A percentile compares a stretch with the other conserved stretches of the same genome.
Conservation (phyloP, 2,888 invertebrate genomes). For the Seladonia tumulorum region DNA sequence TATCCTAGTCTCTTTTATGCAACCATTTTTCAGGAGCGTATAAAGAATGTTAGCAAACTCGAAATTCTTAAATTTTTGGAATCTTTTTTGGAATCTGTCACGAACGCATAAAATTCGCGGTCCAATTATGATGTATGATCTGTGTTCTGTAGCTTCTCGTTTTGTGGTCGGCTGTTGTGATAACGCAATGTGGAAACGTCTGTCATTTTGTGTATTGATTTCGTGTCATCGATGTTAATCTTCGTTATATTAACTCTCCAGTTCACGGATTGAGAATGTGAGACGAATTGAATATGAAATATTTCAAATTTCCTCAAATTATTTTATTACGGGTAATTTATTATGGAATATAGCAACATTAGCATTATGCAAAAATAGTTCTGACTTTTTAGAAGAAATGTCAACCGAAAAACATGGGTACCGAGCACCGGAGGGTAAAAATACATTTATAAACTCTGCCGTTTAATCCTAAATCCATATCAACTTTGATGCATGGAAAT, state of each 20-base stretch:
- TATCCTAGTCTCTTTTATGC: not conserved
- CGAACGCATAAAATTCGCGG: not conserved
- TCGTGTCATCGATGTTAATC: not conserved
- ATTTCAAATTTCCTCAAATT: not conserved
- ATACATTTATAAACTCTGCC: not conserved
- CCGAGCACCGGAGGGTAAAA: not conserved
- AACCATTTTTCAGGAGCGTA: not conserved
- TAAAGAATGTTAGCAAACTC: not conserved
- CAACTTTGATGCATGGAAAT: conserved; percentile 22
- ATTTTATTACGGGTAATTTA: not conserved
- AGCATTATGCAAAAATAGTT: not conserved
- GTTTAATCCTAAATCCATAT: not conserved
- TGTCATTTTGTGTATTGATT: not conserved
- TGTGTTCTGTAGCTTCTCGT: not conserved
- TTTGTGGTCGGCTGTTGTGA: not conserved
- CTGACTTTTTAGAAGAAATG: not conserved
- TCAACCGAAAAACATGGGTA: not conserved
- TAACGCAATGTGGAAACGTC: not conserved
- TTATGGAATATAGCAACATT: too few relatives aligned
- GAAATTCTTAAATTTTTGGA: not conserved
- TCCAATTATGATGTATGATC: not conserved
- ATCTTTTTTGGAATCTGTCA: not conserved
- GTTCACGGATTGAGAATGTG: not conserved
- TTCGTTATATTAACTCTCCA: not conserved
- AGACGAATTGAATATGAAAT: not conserved